A percentile compares a stretch with the other conserved stretches of the same genome.
Conservation (phyloP, 2,797 vertebrate genomes). For the Margarornis squamiger region DNA sequence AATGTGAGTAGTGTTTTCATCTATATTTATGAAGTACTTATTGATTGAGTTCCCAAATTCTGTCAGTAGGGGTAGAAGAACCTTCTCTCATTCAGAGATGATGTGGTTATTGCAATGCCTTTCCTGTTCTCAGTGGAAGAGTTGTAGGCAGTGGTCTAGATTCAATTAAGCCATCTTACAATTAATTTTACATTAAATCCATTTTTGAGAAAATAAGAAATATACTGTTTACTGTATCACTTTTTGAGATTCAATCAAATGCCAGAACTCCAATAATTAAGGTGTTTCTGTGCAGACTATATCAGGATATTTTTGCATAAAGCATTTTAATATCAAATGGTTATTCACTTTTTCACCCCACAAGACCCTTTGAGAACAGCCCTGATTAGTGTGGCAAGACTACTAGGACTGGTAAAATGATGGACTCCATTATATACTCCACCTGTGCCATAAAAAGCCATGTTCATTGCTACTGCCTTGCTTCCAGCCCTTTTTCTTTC, state of each 20-base stretch:
- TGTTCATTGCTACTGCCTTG: not conserved
- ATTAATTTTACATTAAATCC: not conserved
- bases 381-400: not conserved
- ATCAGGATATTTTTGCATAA: not conserved
- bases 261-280: not conserved
- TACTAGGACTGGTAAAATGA: not conserved
- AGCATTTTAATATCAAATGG: not conserved
- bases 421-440: not conserved
- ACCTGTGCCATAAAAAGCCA: not conserved
- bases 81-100: not conserved
- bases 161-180: not conserved
- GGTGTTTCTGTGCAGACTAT: not conserved
- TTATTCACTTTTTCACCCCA: not conserved
- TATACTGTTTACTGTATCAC: not conserved
- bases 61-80: not conserved
- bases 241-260: not conserved
- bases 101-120: not conserved
- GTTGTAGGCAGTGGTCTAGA: not conserved
- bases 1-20: not conserved
- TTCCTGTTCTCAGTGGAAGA: not conserved
- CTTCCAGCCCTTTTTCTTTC: not conserved
- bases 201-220: not conserved
- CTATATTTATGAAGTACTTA: constrained; percentile 37
- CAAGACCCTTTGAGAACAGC: not conserved
- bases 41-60: not conserved